Evolutionary conservation across 2,888 invertebrate species (phyloP).

Genomic region (Cyrtodaria siliqua): DNA sequence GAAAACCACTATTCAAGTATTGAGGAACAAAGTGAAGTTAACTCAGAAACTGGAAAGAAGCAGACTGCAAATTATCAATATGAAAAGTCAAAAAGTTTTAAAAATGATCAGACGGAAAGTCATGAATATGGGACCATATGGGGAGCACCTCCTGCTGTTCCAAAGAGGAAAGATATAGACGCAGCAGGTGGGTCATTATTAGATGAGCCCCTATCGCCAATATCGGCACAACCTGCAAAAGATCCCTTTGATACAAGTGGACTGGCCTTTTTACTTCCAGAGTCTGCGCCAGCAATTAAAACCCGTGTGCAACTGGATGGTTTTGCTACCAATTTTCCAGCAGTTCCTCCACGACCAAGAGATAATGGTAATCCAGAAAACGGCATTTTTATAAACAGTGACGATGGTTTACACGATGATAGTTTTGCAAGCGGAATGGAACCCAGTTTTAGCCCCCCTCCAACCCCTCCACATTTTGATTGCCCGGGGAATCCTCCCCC

Average conservation of each 20-base stretch:
- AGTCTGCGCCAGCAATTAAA: constrained; percentile 8
- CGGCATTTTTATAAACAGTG: constrained; percentile 12
- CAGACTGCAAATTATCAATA: too few relatives aligned
- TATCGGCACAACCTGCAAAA: constrained; percentile 7
- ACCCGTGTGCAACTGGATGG: not conserved
- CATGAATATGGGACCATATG: not conserved
- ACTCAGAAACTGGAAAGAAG: not conserved
- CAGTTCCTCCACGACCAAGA: constrained; percentile 48
- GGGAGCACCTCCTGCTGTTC: constrained; percentile 33
- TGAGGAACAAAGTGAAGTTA: not conserved
- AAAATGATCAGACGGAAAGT: constrained; percentile 10
- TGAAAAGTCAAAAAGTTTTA: constrained; percentile 4
- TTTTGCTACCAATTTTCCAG: constrained; percentile 24
- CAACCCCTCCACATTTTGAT: constrained; percentile 47
- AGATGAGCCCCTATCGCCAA: constrained; percentile 67
- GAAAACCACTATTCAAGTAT: constrained; percentile 49
- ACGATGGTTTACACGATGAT: constrained; percentile 18
- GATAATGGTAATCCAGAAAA: too few relatives aligned
- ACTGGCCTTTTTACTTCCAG: constrained; percentile 53
- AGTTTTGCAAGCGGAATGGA: too few relatives aligned
- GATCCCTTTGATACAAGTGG: constrained; percentile 74
- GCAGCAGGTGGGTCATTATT: constrained; percentile 38
- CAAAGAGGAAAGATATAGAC: constrained; percentile 43
- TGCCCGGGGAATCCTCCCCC: constrained; percentile 51
- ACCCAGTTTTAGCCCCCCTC: constrained; percentile 56